These are phyloP conservation scores for Holacanthus passer DNA, from an alignment of 2,113 vertebrate genomes.

Conservation along the genomic window DNA sequence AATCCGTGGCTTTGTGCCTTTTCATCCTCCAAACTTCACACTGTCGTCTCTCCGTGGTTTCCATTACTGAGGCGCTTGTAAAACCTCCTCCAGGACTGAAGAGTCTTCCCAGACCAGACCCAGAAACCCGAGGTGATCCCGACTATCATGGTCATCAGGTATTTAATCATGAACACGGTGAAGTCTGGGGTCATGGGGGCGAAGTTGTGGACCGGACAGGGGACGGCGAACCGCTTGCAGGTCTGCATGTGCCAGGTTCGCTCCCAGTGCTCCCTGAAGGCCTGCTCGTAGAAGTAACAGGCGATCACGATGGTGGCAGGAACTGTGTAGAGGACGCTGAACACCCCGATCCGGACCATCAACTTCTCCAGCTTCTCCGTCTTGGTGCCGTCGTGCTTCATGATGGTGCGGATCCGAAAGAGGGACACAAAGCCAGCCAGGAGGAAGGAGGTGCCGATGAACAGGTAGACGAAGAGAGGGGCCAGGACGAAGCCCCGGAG, in stretches of 20 bases:
- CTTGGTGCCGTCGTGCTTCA: constrained; percentile 99
- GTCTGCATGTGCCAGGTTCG: constrained; percentile 97
- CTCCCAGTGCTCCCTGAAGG: constrained; percentile 96
- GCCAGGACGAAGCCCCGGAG: constrained; percentile 96
- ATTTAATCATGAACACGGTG: constrained; percentile 99
- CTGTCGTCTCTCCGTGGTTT: constrained; percentile 97
- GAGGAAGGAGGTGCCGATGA: constrained; percentile 97
- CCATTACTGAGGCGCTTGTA: constrained; percentile 94
- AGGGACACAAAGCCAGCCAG: constrained; percentile 97
- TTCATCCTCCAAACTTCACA: constrained; percentile 82
- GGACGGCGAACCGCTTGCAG: constrained; percentile 95
- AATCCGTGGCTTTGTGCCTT: not conserved
- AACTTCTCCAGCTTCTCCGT: constrained; percentile 98
- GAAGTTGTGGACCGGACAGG: constrained; percentile 91
- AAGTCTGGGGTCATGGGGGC: constrained; percentile 97
- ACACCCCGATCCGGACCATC: constrained; percentile 98
- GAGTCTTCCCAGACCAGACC: constrained; percentile 99
- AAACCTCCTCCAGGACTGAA: constrained; percentile 97
- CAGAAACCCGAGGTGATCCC: constrained; percentile 99
- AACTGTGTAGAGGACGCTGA: constrained; percentile 97
- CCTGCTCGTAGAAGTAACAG: constrained; percentile 98
- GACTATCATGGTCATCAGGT: constrained; percentile 99
- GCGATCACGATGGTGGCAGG: constrained; percentile 97
- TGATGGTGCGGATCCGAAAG: constrained; percentile 97
- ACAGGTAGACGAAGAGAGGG: constrained; percentile 96